phyloP scores from a whole-genome alignment of 2,113 vertebrate species.

The Cyprinodon variegatus region DNA sequence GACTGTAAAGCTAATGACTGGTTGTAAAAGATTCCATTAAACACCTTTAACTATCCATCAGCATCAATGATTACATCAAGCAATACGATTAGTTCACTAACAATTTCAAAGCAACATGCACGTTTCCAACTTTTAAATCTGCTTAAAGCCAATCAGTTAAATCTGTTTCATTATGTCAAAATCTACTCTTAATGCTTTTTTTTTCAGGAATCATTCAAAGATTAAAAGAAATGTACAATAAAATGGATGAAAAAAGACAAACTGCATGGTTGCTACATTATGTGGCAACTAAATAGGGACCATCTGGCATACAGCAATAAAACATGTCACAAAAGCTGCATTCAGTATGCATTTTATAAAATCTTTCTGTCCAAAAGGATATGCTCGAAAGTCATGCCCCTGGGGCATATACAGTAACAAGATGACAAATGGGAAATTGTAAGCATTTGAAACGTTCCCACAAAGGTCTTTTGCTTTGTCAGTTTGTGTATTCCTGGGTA shows the following conservation, averaged over 20 bases:
- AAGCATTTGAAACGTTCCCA: no score
- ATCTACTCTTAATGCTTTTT: not conserved
- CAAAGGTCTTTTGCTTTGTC: no score
- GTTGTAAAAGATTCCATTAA: not conserved
- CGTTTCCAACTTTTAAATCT: not conserved
- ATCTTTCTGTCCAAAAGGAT: no score
- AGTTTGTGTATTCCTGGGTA: no score
- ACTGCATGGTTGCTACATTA: no score
- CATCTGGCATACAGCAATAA: not conserved
- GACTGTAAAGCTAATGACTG: slow-evolving; percentile 10
- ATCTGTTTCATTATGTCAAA: not conserved
- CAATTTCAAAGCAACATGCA: not conserved
- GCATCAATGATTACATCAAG: not conserved
- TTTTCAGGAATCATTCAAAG: not conserved
- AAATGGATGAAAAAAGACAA: not conserved
- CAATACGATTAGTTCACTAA: not conserved
- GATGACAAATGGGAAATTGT: no score
- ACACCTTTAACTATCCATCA: not conserved
- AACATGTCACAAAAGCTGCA: not conserved
- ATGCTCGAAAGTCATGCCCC: no score
- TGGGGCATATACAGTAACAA: no score
- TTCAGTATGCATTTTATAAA: not conserved
- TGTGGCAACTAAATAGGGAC: no score
- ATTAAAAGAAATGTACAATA: not conserved
- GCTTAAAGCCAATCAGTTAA: not conserved